Base-by-base conservation (phyloP, 92 coral and sea anemone genomes). In the Palythoa heliodiscus region DNA sequence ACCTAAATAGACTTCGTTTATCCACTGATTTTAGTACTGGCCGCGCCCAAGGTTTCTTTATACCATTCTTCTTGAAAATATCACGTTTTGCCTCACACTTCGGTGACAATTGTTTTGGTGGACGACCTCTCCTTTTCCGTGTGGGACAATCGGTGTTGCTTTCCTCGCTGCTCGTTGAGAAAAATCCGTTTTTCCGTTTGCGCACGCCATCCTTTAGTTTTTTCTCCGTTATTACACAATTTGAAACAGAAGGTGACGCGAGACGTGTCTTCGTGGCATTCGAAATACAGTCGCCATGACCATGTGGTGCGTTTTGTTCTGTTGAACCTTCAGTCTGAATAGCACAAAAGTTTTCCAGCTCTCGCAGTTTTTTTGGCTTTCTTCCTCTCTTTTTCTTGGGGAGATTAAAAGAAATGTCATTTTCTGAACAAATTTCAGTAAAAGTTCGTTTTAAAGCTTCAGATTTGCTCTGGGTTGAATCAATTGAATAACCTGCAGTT, bases 261-360 rank as follows among this genome's bases (percentile, higher is more conserved):
- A 94, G 95, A 92, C 91, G 76, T 94, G 98, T 93, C 82, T 94
- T 94, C 98, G 98, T 92, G 98, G 98, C 98, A 94, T 93, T 94
- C 92, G 89, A 82, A 88, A 81, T 87, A 90, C 95, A 94, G 92
- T 92, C 91, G 95, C 93, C 98, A 91, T 91, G 92, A 87, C 92
- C 95, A 91, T 93, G 87, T 79, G 86, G 76, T 80, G 87, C 71
- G 73, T 80, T 80, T 80, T 80, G 84, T 80, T 80, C 84, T 80
- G 63, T 80, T 60, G 83, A 67, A 29, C 73, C 57, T 66, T 80
- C 72, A 66, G 11, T 58, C 14, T 78, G 83, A 50, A 78, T 63
- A 23, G 73, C 58, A 66, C 58, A 16, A 67, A 23, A 0, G 66
- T 52, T 20, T 70, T 43, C 72, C 16, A 67, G 84, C 22, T 80